A percentile compares a stretch with the other conserved stretches of the same genome.
Evolutionary conservation across 23 tunicate species (phyloP).

Genomic region (Styela clava): DNA sequence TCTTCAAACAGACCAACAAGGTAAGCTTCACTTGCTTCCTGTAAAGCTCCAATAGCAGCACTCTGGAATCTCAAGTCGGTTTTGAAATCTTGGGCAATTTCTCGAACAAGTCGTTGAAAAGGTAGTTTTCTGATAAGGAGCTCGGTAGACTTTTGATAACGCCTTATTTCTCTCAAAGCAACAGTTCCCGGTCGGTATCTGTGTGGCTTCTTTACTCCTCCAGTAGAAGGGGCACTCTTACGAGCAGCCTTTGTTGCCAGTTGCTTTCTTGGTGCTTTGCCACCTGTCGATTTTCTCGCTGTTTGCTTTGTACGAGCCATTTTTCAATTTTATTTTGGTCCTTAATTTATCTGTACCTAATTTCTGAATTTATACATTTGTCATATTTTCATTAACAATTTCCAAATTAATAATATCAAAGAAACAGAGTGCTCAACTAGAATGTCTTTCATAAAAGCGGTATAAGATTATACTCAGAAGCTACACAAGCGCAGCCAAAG

Average conservation of each 20-base stretch:
- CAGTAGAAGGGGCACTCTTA: constrained; percentile 94
- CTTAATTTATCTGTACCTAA: too few species aligned
- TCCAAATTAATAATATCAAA: too few species aligned
- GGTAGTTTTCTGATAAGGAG: constrained; percentile 82
- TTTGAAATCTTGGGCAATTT: constrained; percentile 96
- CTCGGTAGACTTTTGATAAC: constrained; percentile 91
- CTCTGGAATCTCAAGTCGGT: constrained; percentile 94
- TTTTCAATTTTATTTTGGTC: too few species aligned
- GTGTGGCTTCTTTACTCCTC: constrained; percentile 97
- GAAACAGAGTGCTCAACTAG: too few species aligned
- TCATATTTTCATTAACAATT: too few species aligned
- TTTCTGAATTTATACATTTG: too few species aligned
- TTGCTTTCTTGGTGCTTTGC: constrained; percentile 93
- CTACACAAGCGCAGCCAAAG: too few species aligned
- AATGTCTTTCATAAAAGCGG: too few species aligned
- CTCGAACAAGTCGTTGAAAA: constrained; percentile 85
- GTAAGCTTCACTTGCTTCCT: constrained; percentile 95
- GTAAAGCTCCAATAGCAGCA: constrained; percentile 83
- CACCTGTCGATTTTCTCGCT: constrained; percentile 93
- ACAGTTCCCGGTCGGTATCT: constrained; percentile 95
- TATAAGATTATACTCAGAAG: too few species aligned
- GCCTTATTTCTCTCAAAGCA: constrained; percentile 90
- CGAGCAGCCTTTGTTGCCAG: constrained; percentile 94
- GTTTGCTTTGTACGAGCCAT: constrained; percentile 99
- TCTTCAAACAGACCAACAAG: constrained; percentile 96